These are phyloP conservation scores for Tetragnatha versicolor DNA, from an alignment of 1,140 invertebrate species.

Conservation along the genomic window DNA sequence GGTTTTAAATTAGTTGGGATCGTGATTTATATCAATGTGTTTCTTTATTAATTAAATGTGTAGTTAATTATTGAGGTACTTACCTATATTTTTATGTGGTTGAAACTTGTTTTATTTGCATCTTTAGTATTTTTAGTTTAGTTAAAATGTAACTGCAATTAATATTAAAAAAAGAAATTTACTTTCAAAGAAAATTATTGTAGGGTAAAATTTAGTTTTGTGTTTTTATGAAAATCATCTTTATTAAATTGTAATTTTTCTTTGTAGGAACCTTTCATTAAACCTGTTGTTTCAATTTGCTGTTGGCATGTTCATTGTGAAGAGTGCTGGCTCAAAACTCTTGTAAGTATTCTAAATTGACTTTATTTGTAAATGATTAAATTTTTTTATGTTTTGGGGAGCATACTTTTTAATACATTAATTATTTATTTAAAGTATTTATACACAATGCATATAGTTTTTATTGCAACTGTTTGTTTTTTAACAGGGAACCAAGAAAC, in stretches of 20 bases:
- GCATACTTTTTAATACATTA: too few species aligned
- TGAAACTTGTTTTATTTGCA: too few species aligned
- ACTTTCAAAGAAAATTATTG: background rate
- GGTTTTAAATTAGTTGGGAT: too few species aligned
- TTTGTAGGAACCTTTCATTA: constrained; percentile 75
- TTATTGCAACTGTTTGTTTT: background rate
- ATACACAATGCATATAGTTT: too few species aligned
- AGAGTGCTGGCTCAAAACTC: constrained; percentile 88
- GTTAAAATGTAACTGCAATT: too few species aligned
- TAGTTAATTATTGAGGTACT: too few species aligned
- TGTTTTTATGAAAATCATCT: background rate
- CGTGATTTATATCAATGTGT: too few species aligned
- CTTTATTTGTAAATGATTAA: constrained; percentile 3
- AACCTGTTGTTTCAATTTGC: constrained; percentile 91
- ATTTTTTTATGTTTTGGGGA: too few species aligned
- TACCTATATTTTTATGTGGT: too few species aligned
- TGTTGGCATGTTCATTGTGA: constrained; percentile 98
- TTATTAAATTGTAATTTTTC: constrained; percentile 32
- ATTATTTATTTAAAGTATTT: too few species aligned
- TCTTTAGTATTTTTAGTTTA: too few species aligned
- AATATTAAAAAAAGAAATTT: background rate
- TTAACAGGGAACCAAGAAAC: constrained; percentile 82
- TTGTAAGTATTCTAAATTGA: constrained; percentile 70
- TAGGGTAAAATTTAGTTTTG: background rate
- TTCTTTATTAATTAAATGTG: too few species aligned